Conservation (phyloP, 1,140 invertebrate species). For the Asobara japonica region DNA sequence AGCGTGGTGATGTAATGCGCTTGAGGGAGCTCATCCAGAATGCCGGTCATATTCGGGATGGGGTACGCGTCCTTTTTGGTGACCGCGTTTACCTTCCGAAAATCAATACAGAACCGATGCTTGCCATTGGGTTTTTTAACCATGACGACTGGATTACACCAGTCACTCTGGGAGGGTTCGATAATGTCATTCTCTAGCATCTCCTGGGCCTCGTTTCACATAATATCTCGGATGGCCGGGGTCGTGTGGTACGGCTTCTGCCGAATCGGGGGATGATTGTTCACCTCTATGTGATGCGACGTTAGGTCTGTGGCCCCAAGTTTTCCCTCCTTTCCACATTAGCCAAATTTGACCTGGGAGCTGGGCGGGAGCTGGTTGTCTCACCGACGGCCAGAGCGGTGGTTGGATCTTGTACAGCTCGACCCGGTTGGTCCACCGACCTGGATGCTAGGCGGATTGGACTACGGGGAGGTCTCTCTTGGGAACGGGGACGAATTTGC, state of each 20-base stretch:
- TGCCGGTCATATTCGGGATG: too few relatives aligned
- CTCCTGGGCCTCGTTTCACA: conserved; percentile 35
- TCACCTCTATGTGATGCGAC: conserved; percentile 50
- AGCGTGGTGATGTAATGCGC: too few relatives aligned
- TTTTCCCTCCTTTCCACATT: not conserved
- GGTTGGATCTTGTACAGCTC: not conserved
- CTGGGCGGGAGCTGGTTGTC: not conserved
- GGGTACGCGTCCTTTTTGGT: too few relatives aligned
- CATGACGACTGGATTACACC: not conserved
- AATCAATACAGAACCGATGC: not conserved
- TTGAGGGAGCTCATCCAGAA: too few relatives aligned
- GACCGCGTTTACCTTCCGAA: too few relatives aligned
- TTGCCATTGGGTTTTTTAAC: not conserved
- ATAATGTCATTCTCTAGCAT: conserved; percentile 42
- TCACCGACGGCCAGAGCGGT: not conserved
- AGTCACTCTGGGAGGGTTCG: not conserved
- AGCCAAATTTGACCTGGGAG: not conserved
- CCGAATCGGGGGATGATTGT: not conserved
- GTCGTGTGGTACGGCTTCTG: conserved; percentile 33
- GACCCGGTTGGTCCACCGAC: not conserved
- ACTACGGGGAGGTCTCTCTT: not conserved
- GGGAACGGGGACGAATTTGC: not conserved
- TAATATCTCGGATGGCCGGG: conserved; percentile 20
- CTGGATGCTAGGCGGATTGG: not conserved
- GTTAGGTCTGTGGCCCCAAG: not conserved